Percentiles rank a stretch among this genome's conserved stretches.
Evolutionary conservation across 1,140 invertebrate species (phyloP).

Genomic region (Solen grandis): DNA sequence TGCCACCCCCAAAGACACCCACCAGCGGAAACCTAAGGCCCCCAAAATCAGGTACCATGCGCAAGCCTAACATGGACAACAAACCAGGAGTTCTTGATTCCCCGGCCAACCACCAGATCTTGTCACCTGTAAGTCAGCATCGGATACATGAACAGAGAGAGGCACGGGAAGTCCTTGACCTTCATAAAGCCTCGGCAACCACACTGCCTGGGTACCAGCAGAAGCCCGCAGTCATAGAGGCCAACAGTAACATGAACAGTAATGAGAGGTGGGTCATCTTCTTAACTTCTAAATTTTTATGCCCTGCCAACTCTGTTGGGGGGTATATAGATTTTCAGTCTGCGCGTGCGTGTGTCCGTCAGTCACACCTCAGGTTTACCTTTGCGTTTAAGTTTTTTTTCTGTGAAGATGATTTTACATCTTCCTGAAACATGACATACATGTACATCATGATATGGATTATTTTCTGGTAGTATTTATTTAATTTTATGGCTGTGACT

Average conservation of each 20-base stretch:
- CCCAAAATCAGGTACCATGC: conserved; percentile 25
- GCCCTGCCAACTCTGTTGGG: no score
- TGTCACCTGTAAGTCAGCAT: conserved; percentile 5
- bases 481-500: no score
- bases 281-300: no score
- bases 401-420: no score
- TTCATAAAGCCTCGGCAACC: conserved; percentile 44
- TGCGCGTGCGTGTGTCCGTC: no score
- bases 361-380: no score
- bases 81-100: conserved; percentile 25
- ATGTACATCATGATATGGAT: no score
- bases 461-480: no score
- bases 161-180: conserved; percentile 23
- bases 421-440: no score
- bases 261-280: conserved; percentile 30
- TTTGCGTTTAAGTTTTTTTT: no score
- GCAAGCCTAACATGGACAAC: not conserved
- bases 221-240: conserved; percentile 8
- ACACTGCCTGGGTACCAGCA: not conserved
- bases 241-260: conserved; percentile 16
- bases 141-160: not conserved
- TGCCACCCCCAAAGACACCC: conserved; percentile 21
- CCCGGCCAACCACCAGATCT: conserved; percentile 3
- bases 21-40: conserved; percentile 14
- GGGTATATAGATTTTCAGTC: no score